Base-by-base conservation (phyloP, 2,888 invertebrate species). In the Leptothorax acervorum region DNA sequence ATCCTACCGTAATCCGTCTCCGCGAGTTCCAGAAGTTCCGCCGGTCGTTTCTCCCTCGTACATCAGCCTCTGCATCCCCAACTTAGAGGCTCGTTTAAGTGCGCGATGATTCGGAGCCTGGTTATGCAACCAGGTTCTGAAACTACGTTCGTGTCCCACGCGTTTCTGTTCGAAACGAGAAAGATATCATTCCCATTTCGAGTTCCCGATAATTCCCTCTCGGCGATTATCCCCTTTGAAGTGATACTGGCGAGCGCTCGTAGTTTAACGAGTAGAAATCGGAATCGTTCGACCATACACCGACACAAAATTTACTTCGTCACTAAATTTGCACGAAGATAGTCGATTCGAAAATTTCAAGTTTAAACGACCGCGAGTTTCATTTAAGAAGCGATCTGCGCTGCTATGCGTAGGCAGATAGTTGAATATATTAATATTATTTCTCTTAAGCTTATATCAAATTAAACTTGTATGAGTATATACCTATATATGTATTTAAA, bases 11-110 rank as follows among this genome's bases (percentile, higher is more conserved):
- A 90, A 90, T 87, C 87, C 84, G 74, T 70, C 48, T 79, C 68
- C 70, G 83, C 65, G 73, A 87, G 66, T 89, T 83, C 35, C 68
- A 63, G 73, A 86, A 89, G 78, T 89, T 89, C 71, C 57, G 71
- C 62, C 78, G 48, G 12, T 23, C 45, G 42, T 65, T 53, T 23
- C 55, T 11, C 12, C 23, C 45, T 45, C 39, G 48, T 42, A 55
- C 75, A 23, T 23, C 28, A 62, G 15, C 15, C 5, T 42, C 65
- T n/a, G 48, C 76, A 79, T 71, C 70, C 48, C 63, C 35, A 87
- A 90, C 84, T 87, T 88, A 81, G 81, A 70, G 71, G 71, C 86
- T 71, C 71, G 86, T 89, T 89, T 90, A 90, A 90, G 89, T 86
- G 84, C 85, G 78, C 86, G 84, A 84, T 83, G 85, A 81, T 75